Evolutionary conservation across 2,113 vertebrate species (phyloP).

Genomic region (Gymnogyps californianus): DNA sequence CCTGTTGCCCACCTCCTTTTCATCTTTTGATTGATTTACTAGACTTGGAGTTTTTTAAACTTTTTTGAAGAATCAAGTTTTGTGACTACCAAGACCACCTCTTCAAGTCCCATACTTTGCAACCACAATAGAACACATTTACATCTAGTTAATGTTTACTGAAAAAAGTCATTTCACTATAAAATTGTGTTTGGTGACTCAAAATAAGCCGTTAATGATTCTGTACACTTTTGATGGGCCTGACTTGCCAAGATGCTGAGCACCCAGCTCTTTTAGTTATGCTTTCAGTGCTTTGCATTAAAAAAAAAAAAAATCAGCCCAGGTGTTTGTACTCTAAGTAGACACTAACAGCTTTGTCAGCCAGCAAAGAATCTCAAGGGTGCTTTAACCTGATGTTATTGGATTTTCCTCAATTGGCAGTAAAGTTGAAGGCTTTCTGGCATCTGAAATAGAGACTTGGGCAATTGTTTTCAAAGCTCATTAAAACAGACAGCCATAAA

Average conservation of each 20-base stretch:
- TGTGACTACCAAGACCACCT: neutral
- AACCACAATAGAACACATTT: neutral
- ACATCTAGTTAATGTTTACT: neutral
- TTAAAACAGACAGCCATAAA: neutral
- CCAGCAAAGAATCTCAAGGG: neutral
- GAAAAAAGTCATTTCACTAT: neutral
- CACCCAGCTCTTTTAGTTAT: neutral
- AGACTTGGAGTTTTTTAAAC: neutral
- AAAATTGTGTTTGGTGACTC: neutral
- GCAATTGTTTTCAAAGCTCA: neutral
- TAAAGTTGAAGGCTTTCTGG: neutral
- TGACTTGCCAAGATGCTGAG: neutral
- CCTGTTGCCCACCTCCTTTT: neutral
- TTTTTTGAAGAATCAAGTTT: neutral
- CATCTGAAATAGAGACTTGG: neutral
- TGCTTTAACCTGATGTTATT: neutral
- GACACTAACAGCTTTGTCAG: neutral
- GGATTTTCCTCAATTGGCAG: neutral
- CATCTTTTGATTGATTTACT: neutral
- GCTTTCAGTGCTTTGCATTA: neutral
- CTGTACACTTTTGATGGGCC: neutral
- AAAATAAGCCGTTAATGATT: neutral
- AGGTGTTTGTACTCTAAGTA: neutral
- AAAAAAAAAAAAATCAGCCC: neutral
- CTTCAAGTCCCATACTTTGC: neutral